Evolutionary conservation across 2,888 invertebrate species (phyloP).

Genomic region (Brachycybe producta): DNA sequence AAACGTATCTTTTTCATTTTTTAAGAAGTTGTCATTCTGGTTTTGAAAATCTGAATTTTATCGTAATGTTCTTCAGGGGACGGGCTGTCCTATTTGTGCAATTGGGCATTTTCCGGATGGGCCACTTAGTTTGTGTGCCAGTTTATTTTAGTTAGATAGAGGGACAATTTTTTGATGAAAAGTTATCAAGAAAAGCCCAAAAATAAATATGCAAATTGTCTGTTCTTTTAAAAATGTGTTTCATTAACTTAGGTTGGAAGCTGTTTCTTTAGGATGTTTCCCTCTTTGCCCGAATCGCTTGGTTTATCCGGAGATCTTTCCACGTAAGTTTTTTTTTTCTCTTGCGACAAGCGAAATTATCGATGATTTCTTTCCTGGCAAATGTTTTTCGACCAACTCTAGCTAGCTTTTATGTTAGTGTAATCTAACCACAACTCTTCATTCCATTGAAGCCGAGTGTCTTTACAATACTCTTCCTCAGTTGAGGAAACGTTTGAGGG

Average conservation of each 20-base stretch:
- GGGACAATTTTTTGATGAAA: background rate
- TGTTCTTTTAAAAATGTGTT: too few species aligned
- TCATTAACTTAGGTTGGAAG: conserved; percentile 58
- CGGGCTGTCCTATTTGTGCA: too few species aligned
- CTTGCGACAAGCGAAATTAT: background rate
- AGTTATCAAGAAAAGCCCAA: conserved; percentile 24
- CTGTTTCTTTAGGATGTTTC: conserved; percentile 52
- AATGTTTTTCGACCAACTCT: too few species aligned
- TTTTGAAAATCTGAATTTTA: too few species aligned
- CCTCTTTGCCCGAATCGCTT: conserved; percentile 53
- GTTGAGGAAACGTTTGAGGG: conserved; percentile 1
- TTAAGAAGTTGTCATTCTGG: too few species aligned
- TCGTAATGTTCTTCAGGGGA: too few species aligned
- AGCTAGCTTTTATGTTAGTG: too few species aligned
- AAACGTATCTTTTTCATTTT: too few species aligned
- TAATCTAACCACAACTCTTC: too few species aligned
- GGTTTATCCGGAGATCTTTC: conserved; percentile 61
- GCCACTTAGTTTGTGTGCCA: too few species aligned
- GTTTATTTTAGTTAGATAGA: background rate
- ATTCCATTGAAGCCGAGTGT: conserved; percentile 5
- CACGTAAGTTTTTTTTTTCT: conserved; percentile 21
- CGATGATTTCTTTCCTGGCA: background rate
- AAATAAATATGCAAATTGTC: background rate
- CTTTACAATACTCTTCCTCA: conserved; percentile 8
- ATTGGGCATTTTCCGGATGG: too few species aligned